phyloP scores from a whole-genome alignment of 1,140 invertebrate species.

The Mamestra configurata region DNA sequence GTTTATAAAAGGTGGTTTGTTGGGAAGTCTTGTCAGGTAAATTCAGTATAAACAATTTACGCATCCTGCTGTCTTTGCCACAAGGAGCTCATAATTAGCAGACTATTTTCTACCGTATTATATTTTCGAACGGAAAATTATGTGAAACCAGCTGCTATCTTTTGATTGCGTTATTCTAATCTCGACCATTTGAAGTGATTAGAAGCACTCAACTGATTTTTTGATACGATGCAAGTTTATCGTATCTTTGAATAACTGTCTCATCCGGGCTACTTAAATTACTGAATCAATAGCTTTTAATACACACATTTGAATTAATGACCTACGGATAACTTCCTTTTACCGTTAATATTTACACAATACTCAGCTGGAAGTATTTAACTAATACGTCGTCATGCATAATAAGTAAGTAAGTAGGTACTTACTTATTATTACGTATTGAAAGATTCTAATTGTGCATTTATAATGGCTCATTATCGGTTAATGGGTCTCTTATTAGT shows the following conservation, averaged over 20 bases:
- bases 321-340: conserved; percentile 15
- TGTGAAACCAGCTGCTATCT: too few relatives aligned
- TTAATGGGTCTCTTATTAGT: conserved; percentile 14
- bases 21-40: too few relatives aligned
- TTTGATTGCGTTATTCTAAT: too few relatives aligned
- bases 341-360: conserved; percentile 39
- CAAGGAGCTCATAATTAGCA: too few relatives aligned
- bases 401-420: conserved; percentile 15
- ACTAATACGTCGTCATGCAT: conserved; percentile 27
- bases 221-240: background rate
- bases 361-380: conserved; percentile 17
- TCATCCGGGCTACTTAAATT: background rate
- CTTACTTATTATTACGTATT: conserved; percentile 1
- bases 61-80: too few relatives aligned
- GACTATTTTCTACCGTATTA: too few relatives aligned
- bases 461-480: conserved; percentile 29
- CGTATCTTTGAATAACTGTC: background rate
- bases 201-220: background rate
- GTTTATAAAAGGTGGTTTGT: too few relatives aligned
- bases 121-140: too few relatives aligned
- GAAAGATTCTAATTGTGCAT: conserved; percentile 40
- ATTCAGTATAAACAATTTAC: too few relatives aligned
- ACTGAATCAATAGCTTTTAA: conserved; percentile 1
- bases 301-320: conserved; percentile 26
- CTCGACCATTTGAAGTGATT: too few relatives aligned